A percentile compares a stretch with the other conserved stretches of the same genome.
These are phyloP conservation scores for Seriola rivoliana DNA, from an alignment of 2,113 vertebrate genomes.

Conservation along the genomic window DNA sequence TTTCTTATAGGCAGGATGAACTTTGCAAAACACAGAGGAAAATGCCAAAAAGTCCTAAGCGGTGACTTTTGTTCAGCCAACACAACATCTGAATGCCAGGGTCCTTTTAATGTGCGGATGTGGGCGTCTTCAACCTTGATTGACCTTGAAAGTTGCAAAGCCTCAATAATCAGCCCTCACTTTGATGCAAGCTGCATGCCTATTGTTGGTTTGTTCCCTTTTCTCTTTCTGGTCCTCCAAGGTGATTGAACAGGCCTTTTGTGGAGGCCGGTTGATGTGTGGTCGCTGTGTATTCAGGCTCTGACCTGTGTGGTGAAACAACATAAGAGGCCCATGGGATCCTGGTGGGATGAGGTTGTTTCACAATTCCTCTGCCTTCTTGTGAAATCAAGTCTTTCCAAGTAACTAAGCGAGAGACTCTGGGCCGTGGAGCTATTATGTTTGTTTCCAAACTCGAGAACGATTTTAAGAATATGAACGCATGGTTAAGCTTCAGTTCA, in stretches of 20 bases:
- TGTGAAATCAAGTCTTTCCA: slow-evolving; percentile 51
- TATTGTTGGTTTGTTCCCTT: slow-evolving; percentile 40
- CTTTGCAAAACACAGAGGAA: slow-evolving; percentile 13
- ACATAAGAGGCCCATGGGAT: slow-evolving; percentile 51
- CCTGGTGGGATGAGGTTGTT: slow-evolving; percentile 47
- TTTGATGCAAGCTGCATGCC: slow-evolving; percentile 39
- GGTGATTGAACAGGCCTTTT: slow-evolving; percentile 56
- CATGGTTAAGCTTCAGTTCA: background rate
- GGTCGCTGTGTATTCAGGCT: slow-evolving; percentile 31
- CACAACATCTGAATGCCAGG: slow-evolving; percentile 49
- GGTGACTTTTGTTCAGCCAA: slow-evolving; percentile 28
- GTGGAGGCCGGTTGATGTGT: slow-evolving; percentile 38
- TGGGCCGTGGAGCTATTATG: background rate
- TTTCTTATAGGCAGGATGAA: slow-evolving; percentile 15
- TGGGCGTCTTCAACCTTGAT: slow-evolving; percentile 53
- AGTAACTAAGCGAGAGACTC: slow-evolving; percentile 8
- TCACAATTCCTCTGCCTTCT: slow-evolving; percentile 45
- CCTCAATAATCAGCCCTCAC: slow-evolving; percentile 49
- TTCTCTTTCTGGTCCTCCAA: slow-evolving; percentile 23
- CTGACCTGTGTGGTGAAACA: slow-evolving; percentile 36
- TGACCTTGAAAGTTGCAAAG: slow-evolving; percentile 48
- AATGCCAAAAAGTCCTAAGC: slow-evolving; percentile 38
- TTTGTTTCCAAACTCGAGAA: background rate
- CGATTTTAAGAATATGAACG: background rate
- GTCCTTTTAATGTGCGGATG: slow-evolving; percentile 58